A percentile compares a stretch with the other conserved stretches of the same genome.
phyloP scores from a whole-genome alignment of 2,888 invertebrate genomes.

The Laspeyria flexula region DNA sequence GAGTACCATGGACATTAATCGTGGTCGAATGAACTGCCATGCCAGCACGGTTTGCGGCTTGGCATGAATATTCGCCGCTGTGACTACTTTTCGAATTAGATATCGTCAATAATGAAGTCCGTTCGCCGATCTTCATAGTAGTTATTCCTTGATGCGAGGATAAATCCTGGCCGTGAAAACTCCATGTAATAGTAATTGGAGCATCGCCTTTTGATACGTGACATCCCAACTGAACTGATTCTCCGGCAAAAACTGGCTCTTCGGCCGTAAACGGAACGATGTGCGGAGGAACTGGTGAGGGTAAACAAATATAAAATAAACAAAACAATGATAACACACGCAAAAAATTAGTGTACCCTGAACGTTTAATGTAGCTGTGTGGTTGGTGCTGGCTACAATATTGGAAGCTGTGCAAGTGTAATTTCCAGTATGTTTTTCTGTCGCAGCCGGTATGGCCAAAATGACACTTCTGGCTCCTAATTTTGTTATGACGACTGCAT shows the following conservation, averaged over 20 bases:
- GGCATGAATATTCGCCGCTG: constrained; percentile 90
- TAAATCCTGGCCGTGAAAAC: constrained; percentile 87
- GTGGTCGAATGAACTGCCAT: constrained; percentile 86
- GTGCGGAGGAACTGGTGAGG: constrained; percentile 86
- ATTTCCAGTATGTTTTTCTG: constrained; percentile 89
- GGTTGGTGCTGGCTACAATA: constrained; percentile 87
- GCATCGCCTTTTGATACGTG: constrained; percentile 89
- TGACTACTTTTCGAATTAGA: constrained; percentile 88
- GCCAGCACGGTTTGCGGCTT: constrained; percentile 89
- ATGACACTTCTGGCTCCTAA: constrained; percentile 87
- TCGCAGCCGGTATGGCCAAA: constrained; percentile 88
- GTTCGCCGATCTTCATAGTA: constrained; percentile 86
- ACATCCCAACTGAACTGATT: constrained; percentile 87
- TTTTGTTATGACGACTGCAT: constrained; percentile 82
- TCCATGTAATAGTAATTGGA: constrained; percentile 91
- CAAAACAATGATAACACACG: constrained; percentile 52
- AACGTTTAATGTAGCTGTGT: constrained; percentile 88
- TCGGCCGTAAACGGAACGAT: constrained; percentile 87
- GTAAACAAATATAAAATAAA: constrained; percentile 55
- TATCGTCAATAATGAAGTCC: constrained; percentile 89
- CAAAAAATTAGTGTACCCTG: constrained; percentile 85
- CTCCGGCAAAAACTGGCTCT: constrained; percentile 88
- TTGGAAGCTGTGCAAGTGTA: constrained; percentile 92
- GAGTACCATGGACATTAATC: constrained; percentile 89
- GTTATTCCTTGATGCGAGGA: constrained; percentile 84